These are phyloP conservation scores for Leptodactylus fuscus DNA, from an alignment of 2,113 vertebrate genomes.

Conservation along the genomic window DNA sequence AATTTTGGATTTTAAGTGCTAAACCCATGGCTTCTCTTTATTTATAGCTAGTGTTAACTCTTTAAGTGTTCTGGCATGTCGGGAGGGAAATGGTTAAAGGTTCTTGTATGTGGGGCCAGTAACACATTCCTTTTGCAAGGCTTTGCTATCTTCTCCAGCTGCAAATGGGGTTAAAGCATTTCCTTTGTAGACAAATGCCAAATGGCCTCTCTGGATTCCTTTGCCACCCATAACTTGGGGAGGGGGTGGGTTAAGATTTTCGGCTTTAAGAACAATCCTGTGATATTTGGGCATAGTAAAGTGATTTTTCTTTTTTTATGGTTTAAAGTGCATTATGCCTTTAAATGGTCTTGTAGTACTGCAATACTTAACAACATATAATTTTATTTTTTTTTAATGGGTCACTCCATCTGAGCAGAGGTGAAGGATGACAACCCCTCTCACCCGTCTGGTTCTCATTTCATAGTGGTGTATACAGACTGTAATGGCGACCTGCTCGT, in stretches of 20 bases:
- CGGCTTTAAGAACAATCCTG: not conserved
- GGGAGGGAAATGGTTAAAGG: slow-evolving; percentile 13
- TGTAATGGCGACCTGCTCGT: too few relatives aligned
- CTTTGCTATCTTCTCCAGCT: slow-evolving; percentile 23
- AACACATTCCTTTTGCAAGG: slow-evolving; percentile 29
- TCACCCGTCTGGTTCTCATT: not conserved
- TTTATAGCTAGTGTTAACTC: not conserved
- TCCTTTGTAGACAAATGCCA: slow-evolving; percentile 31
- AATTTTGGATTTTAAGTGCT: too few relatives aligned
- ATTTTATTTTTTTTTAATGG: not conserved
- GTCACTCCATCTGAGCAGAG: not conserved
- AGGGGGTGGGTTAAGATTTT: not conserved
- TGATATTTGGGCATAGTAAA: not conserved
- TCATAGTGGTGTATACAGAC: too few relatives aligned
- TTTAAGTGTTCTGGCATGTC: not conserved
- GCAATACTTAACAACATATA: not conserved
- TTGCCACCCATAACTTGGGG: slow-evolving; percentile 58
- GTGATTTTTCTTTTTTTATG: not conserved
- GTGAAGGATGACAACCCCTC: not conserved
- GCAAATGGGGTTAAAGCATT: slow-evolving; percentile 31
- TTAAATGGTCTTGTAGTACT: not conserved
- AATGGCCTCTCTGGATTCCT: slow-evolving; percentile 15
- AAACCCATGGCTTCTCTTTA: too few relatives aligned
- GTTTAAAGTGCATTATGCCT: not conserved
- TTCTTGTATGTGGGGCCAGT: not conserved